Base-by-base conservation (phyloP, 2,113 vertebrate species). In the Acrocephalus kingi region DNA sequence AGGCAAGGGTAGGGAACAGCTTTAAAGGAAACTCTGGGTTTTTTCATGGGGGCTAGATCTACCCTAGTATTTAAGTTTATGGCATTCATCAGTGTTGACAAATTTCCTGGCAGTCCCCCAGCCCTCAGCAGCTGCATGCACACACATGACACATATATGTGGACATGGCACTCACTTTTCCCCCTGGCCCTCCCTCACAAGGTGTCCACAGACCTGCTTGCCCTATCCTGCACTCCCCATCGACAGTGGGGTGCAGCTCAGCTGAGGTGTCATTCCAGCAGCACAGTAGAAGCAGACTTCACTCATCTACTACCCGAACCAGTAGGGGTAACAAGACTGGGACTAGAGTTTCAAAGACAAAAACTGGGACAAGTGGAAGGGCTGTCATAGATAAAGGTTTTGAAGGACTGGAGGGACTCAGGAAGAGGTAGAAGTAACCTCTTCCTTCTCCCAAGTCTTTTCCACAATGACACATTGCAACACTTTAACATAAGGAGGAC, bases 81-180 rank as follows among this genome's bases (percentile, higher is more conserved):
- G 37, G 27, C 33, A 55, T 78, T 69, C 58, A 39, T 82, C 62
- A 48, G 19, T 31, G 13, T n/a, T 79, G 74, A 82, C 39, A 68
- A 37, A 61, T 55, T 71, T 56, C 73, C 46, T 0, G 0, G 13
- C 4, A 35, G 25, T 16, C 41, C 27, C 25, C 39, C 23, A 59
- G 62, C 13, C 11, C 23, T n/a, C 45, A 51, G 61, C 39, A 66
- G 31, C 17, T 71, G 16, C 22, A 2, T 20, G 43, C 16, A n/a
- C 43, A 56, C 13, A 13, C 7, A 2, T 17, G 24, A 37, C 25
- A 51, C 5, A 0, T 8, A 4, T 46, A 18, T 23, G 28, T 80
- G 59, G 51, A n/a, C 25, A 55, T 48, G 6, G 4, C 58, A 41
- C 19, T 31, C 7, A 0, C 10, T 41, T 13, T 55, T 75, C 15